Percentiles rank a stretch among this genome's conserved stretches.
Evolutionary conservation across 2,797 vertebrate genomes (phyloP).

Genomic region (Avahi laniger): DNA sequence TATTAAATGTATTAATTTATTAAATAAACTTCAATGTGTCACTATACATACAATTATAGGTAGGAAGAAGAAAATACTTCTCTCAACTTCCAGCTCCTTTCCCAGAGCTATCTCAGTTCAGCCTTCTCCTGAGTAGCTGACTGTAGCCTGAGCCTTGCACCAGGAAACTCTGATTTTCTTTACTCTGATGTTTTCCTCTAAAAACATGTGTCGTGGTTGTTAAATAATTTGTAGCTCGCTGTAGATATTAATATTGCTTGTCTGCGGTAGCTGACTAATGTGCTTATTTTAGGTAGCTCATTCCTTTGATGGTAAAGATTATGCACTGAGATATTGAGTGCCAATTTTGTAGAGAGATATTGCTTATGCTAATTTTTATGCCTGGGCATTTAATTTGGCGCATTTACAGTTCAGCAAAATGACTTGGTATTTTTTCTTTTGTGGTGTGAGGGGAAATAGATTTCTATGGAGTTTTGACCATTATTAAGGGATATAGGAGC

Average conservation of each 20-base stretch:
- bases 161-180: slow-evolving; percentile 49
- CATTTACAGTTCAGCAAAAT: slow-evolving; percentile 67
- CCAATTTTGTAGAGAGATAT: slow-evolving; percentile 62
- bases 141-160: background rate
- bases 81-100: background rate
- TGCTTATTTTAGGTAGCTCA: slow-evolving; percentile 67
- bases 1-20: background rate
- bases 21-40: background rate
- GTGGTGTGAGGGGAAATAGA: slow-evolving; percentile 59
- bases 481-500: slow-evolving; percentile 66
- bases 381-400: slow-evolving; percentile 39
- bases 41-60: background rate
- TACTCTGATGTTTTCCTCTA: slow-evolving; percentile 60
- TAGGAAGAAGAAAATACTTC: background rate
- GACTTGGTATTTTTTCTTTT: slow-evolving; percentile 66
- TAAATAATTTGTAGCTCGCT: slow-evolving; percentile 65
- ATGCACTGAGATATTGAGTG: slow-evolving; percentile 62
- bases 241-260: slow-evolving; percentile 67
- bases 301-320: slow-evolving; percentile 75
- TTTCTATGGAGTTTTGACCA: slow-evolving; percentile 60
- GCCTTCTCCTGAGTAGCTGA: background rate
- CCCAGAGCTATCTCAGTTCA: background rate
- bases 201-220: slow-evolving; percentile 64
- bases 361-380: slow-evolving; percentile 69
- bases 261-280: slow-evolving; percentile 70